Evolutionary conservation across 1,140 invertebrate genomes (phyloP).

Genomic region (Dreissena polymorpha): DNA sequence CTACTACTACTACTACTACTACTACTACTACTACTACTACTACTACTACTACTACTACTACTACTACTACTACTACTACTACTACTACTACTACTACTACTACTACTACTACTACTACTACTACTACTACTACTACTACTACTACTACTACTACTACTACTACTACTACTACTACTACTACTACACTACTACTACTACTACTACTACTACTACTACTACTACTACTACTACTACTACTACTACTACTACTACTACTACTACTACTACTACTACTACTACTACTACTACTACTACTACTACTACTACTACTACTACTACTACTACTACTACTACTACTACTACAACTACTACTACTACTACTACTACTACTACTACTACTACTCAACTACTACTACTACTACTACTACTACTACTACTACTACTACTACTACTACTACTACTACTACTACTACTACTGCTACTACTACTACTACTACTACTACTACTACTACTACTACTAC

Average conservation of each 20-base stretch:
- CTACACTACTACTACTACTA: no score
- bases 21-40: neutral
- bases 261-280: neutral
- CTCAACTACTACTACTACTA: no score
- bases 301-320: neutral
- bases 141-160: neutral
- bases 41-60: conserved; percentile 19
- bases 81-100: neutral
- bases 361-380: no score
- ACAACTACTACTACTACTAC: neutral
- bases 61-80: neutral
- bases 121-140: neutral
- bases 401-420: neutral
- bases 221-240: neutral
- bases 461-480: neutral
- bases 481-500: conserved; percentile 1
- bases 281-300: conserved; percentile 11
- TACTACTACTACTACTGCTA: neutral
- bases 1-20: neutral
- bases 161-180: no score
- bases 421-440: conserved; percentile 14
- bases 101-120: neutral
- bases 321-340: conserved; percentile 6
- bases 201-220: conserved; percentile 16
- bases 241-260: neutral